These are phyloP conservation scores for Monochamus alternatus DNA, from an alignment of 2,888 invertebrate genomes.

Conservation along the genomic window DNA sequence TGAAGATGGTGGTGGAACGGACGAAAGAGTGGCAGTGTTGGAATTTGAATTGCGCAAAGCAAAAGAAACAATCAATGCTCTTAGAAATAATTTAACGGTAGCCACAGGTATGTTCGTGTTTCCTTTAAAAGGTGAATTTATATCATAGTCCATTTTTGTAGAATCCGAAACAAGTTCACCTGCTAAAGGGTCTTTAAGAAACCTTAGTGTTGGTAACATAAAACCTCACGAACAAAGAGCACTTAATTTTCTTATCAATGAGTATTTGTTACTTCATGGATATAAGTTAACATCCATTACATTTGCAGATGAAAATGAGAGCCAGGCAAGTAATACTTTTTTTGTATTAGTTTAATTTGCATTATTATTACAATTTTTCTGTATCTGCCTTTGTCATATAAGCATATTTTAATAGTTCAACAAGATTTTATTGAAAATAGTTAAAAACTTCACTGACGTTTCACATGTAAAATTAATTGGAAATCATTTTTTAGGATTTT, in stretches of 20 bases:
- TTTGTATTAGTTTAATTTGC: neutral
- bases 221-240: conserved; percentile 89
- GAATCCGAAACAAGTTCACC: conserved; percentile 73
- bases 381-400: too few species aligned
- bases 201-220: conserved; percentile 72
- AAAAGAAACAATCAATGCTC: conserved; percentile 86
- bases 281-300: conserved; percentile 92
- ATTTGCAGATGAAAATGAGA: conserved; percentile 92
- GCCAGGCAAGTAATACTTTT: conserved; percentile 75
- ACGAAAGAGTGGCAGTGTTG: conserved; percentile 86
- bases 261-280: conserved; percentile 84
- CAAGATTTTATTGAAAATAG: too few species aligned
- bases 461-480: too few species aligned
- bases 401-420: too few species aligned
- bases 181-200: conserved; percentile 70
- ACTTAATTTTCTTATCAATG: conserved; percentile 89
- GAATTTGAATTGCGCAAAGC: conserved; percentile 93
- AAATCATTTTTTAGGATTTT: conserved; percentile 77
- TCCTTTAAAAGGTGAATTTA: too few species aligned
- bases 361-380: neutral
- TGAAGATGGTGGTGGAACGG: conserved; percentile 89
- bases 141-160: conserved; percentile 55
- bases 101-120: conserved; percentile 75
- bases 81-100: conserved; percentile 87
- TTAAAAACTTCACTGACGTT: too few species aligned